Base-by-base conservation (phyloP, 1,140 invertebrate species). In the Neodiprion pinetum region DNA sequence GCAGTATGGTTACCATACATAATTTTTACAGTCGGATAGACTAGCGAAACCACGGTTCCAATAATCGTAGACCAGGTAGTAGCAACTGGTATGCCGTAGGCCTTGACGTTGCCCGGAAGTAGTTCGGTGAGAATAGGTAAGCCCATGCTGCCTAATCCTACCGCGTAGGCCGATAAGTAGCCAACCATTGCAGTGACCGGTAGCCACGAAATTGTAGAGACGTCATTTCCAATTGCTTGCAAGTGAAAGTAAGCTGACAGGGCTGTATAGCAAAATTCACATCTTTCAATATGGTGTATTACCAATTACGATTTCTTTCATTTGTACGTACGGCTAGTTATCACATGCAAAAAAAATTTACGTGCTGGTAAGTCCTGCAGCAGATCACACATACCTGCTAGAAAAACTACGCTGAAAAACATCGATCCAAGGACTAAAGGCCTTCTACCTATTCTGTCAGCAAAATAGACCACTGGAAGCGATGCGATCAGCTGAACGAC, bases 61-160 rank as follows among this genome's bases (percentile, higher is more conserved):
- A 90, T 90, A 7, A 91, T 76, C 85, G 93, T 93, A 67, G 91
- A 92, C 78, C 91, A 91, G 67, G 92, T 89, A 69, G 94, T 91
- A 1, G 92, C 91, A 47, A 94, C 84, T 71, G 91, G 91, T 65
- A 90, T 91, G 7, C 94, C 93, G 65, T 91, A 89, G 1, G 92
- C 90, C 79, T 93, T 92, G 8, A 93, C 91, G 77, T 92, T 92
- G 2, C 91, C 90, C 1, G 93, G 92, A 80, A 94, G 94, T 75
- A 94, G 86, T 85, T 95, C 94, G 17, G 93, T 91, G 75, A 93
- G 91, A 78, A 94, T 90, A 50, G 94, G 89, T 82, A 93, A 91
- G 7, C 93, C 93, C 68, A 95, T 90, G 1, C 92, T 92, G 17
- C 92, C 93, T 79, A 94, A 86, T 1, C 94, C 93, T 23, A 94